phyloP scores from a whole-genome alignment of 2,797 vertebrate genomes.

The Trichosurus vulpecula region DNA sequence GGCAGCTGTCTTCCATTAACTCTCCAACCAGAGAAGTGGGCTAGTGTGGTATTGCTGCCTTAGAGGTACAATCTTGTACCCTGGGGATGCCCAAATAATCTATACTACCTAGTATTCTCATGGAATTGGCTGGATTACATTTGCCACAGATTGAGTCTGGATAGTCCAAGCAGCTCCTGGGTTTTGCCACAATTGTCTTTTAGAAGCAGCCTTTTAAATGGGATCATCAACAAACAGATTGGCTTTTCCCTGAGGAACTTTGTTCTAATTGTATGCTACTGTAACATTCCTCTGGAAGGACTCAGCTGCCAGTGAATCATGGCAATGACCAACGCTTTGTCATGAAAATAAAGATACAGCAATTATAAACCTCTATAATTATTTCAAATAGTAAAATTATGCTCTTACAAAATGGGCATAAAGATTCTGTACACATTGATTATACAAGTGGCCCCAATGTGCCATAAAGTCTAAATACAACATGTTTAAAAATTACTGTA shows the following conservation, averaged over 20 bases:
- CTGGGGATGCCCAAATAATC: neutral
- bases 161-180: neutral
- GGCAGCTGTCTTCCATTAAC: slow-evolving; percentile 8
- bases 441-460: slow-evolving; percentile 1
- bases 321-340: neutral
- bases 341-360: slow-evolving; percentile 24
- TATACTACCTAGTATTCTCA: slow-evolving; percentile 6
- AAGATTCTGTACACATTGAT: neutral
- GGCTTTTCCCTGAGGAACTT: neutral
- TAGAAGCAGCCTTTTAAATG: neutral
- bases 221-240: neutral
- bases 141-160: neutral
- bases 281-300: neutral
- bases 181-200: slow-evolving; percentile 17
- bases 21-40: neutral
- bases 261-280: slow-evolving; percentile 32
- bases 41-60: neutral
- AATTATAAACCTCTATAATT: slow-evolving; percentile 13
- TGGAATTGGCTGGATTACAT: neutral
- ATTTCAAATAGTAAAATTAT: slow-evolving; percentile 21
- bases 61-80: neutral
- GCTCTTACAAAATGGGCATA: neutral
- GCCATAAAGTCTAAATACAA: neutral
- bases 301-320: neutral
- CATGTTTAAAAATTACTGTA: neutral